Percentiles rank a stretch among this genome's conserved stretches.
phyloP scores from a whole-genome alignment of 35 echinoderm and acorn worm species.

The Holothuria glaberrima region DNA sequence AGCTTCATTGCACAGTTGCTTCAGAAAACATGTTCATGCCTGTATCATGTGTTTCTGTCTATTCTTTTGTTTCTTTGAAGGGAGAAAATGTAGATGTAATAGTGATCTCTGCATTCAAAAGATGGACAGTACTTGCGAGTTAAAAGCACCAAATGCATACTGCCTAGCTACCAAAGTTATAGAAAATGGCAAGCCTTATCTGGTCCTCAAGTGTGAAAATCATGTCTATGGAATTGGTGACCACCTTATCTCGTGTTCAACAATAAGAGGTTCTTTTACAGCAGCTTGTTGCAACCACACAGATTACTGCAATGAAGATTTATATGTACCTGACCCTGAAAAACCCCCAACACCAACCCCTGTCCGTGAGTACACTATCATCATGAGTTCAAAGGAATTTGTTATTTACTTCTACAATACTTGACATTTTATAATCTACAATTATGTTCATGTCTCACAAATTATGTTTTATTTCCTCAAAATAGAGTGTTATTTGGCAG shows the following conservation, averaged over 20 bases:
- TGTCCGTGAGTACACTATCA: neutral
- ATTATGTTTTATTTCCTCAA: no score
- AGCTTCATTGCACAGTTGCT: no score
- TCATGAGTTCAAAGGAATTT: no score
- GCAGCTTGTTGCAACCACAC: constrained; percentile 51
- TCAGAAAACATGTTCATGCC: no score
- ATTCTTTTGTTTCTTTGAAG: neutral
- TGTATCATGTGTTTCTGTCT: no score
- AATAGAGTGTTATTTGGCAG: no score
- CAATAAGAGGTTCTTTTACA: neutral
- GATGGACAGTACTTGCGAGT: constrained; percentile 62
- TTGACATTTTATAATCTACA: no score
- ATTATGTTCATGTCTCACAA: no score
- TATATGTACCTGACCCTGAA: neutral
- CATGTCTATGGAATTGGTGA: constrained; percentile 11
- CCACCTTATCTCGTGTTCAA: constrained; percentile 40
- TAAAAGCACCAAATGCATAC: constrained; percentile 11
- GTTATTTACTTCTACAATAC: no score
- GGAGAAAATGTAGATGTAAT: constrained; percentile 63
- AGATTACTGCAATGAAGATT: constrained; percentile 67
- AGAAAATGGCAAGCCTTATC: neutral
- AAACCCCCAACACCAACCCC: no score
- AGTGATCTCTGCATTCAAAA: neutral
- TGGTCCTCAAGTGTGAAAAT: constrained; percentile 65
- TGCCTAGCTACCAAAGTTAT: constrained; percentile 54